Conservation (phyloP, 2,888 invertebrate species). For the Thecophora atra region DNA sequence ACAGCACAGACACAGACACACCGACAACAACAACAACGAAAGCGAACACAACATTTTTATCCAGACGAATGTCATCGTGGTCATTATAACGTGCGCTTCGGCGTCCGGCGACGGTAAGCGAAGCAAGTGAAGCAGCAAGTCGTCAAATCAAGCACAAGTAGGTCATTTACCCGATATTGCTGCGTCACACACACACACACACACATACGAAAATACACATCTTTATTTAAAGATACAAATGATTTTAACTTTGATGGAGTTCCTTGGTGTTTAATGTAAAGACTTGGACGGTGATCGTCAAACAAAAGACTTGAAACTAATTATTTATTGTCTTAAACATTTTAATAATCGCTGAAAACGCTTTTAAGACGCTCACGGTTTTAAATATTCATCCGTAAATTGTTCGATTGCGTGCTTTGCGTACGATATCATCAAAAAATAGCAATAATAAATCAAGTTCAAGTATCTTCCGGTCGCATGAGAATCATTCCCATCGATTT, state of each 20-base stretch:
- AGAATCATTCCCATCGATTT: too few relatives aligned
- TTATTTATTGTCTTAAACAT: conserved; percentile 13
- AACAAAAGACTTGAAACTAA: conserved; percentile 31
- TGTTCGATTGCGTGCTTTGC: too few relatives aligned
- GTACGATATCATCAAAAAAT: too few relatives aligned
- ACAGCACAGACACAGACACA: conserved; percentile 35
- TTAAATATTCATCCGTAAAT: too few relatives aligned
- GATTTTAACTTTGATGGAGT: background rate
- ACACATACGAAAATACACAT: background rate
- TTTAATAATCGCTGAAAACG: too few relatives aligned
- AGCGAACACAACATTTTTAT: conserved; percentile 8
- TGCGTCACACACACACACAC: conserved; percentile 21
- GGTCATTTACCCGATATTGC: conserved; percentile 47
- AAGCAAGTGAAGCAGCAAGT: conserved; percentile 2
- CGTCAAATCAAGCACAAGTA: conserved; percentile 43
- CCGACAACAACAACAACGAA: conserved; percentile 31
- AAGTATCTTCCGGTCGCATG: too few relatives aligned
- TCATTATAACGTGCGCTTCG: conserved; percentile 24
- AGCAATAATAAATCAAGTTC: too few relatives aligned
- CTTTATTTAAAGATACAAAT: background rate
- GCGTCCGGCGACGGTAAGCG: conserved; percentile 11
- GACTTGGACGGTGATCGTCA: conserved; percentile 12
- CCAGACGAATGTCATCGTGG: conserved; percentile 16
- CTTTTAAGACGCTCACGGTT: too few relatives aligned
- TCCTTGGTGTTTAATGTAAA: conserved; percentile 16